Base-by-base conservation (phyloP, 2,113 vertebrate genomes). In the Prunella fulvescens region DNA sequence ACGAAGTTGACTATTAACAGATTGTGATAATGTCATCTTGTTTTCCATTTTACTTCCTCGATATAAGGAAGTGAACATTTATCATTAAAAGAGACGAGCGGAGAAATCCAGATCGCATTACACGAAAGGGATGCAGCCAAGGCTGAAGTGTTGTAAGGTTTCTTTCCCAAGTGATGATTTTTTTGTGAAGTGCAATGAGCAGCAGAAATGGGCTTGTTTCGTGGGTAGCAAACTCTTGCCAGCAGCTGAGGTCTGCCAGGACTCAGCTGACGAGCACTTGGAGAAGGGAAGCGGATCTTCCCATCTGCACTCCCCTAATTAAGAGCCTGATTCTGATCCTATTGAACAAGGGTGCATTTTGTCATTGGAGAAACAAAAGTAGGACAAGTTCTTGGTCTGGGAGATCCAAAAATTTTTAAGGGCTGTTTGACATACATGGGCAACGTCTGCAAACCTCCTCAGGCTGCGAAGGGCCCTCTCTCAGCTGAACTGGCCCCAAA, bases 161-260 rank as follows among this genome's bases (percentile, higher is more conserved):
- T 61, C 26, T 80, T 88, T 80, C 31, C 74, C 42, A 22, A 89
- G 37, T 40, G 45, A 50, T 58, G 44, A 4, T 79, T 56, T 78
- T 71, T 76, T 66, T 20, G 40, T 61, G 45, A 71, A 81, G 70
- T 70, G 45, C 47, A 80, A 69, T 54, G 50, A 92, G 48, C 45
- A 91, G 74, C 77, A 94, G 90, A 92, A 86, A 60, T 57, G 33
- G 77, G 57, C 18, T 86, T 78, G 56, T 67, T 94, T 53, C n/a
- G 25, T n/a, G n/a, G 44, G 39, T n/a, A 60, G 56, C 62, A 71
- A 88, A 33, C 29, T 14, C 51, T 5, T 94, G 81, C 72, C 81
- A 92, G 72, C 74, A 88, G 91, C 26, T 92, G 86, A 81, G 70
- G 24, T 79, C 45, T 95, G 78, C 83, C 81, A 94, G 70, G n/a